Conservation (phyloP, 2,888 invertebrate species). For the Noctua janthe region DNA sequence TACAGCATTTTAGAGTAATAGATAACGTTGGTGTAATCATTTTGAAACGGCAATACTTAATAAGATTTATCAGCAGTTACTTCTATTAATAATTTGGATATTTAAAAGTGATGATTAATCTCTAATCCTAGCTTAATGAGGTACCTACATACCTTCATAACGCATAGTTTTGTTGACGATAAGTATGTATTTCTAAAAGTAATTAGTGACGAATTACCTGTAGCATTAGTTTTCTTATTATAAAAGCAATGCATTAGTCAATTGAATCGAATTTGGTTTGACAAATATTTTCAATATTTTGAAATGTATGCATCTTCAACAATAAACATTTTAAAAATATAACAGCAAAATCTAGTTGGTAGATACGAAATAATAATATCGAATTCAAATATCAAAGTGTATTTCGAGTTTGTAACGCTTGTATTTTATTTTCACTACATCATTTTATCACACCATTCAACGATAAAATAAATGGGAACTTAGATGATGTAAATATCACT, state of each 20-base stretch:
- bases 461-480: constrained; percentile 34
- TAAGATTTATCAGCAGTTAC: background rate
- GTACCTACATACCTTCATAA: background rate
- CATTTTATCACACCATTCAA: constrained; percentile 19
- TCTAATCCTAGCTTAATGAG: background rate
- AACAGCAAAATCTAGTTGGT: background rate
- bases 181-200: background rate
- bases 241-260: background rate
- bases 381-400: background rate
- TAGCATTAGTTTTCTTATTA: background rate
- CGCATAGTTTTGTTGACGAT: background rate
- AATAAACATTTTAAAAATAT: background rate
- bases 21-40: background rate
- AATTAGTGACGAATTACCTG: background rate
- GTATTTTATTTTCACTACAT: constrained; percentile 24
- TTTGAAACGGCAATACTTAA: background rate
- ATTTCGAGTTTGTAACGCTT: background rate
- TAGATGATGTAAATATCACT: constrained; percentile 36
- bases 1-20: background rate
- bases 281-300: background rate
- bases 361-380: background rate
- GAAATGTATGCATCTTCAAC: background rate
- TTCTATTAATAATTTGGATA: background rate
- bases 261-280: background rate
- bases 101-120: background rate